Evolutionary conservation across 2,888 invertebrate genomes (phyloP), one percentile per base, ranked within the genome.

Genomic region (Xestia ashworthii): DNA sequence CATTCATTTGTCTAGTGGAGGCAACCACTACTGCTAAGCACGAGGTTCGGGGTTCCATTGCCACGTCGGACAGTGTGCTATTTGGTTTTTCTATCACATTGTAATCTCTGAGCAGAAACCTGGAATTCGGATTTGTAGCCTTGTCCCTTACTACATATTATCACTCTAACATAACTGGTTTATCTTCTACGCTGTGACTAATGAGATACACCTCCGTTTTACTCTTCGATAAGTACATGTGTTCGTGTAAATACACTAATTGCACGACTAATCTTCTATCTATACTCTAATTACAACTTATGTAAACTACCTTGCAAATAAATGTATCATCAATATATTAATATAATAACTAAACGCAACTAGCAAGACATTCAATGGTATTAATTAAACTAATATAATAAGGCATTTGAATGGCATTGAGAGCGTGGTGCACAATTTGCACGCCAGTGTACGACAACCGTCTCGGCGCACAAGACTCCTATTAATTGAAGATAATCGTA

Each of bases 401-500:
- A 48, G 67, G 25, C 25, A 68, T 75, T 76, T 55, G 74, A 69
- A 66, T 70, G 44, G 41, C 44, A 67, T 75, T 70, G n/a, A 60
- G 22, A 46, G 60, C 16, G 55, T 38, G 69, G 48, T 70, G 79
- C 76, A 77, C 48, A 69, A 66, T 83, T 79, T 79, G 78, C 73
- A 86, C 74, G 41, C 44, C 41, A 72, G 60, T 69, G 79, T 71
- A 71, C 65, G 46, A 55, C 19, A 70, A 62, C 74, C 55, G 76
- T 71, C 74, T 74, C 55, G 60, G 16, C 64, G 65, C 46, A 71
- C 58, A 71, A 58, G 25, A 41, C 70, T 80, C 48, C 53, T 77
- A 81, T 83, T 74, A 71, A 81, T 86, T 82, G 62, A 74, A 82
- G 73, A 73, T 77, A 78, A 78, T 74, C 73, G 12, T 64, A 73